Base-by-base conservation (phyloP, 1,140 invertebrate genomes). In the Zaprionus africanus region DNA sequence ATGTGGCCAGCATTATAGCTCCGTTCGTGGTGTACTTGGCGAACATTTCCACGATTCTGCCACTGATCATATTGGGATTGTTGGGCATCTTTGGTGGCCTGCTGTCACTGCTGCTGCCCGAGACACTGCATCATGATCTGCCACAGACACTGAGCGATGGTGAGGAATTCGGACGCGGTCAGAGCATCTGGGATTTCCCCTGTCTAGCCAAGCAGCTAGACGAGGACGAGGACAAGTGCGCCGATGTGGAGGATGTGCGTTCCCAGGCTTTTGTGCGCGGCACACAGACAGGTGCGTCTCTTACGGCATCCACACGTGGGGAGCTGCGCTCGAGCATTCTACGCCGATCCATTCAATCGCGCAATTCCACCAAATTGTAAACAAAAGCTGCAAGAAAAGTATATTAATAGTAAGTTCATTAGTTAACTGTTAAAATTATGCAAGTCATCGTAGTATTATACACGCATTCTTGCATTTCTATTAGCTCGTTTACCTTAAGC, bases 141-240 rank as follows among this genome's bases (percentile, higher is more conserved):
- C 97, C 97, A 0, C 96, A 97, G 82, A 97, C 96, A 0, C 90
- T 98, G 1, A 95, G 95, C 63, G 97, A 98, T 87, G 97, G 97
- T 9, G 97, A 98, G 93, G 94, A 96, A 76, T 98, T 98, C 84
- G 97, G 97, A 36, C 95, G 94, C 51, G 94, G 96, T 66, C 96
- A 97, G 85, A 95, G 94, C 78, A 95, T 97, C 73, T 96, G 96
- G 94, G 96, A 97, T 68, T 95, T 96, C 75, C 97, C 96, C 41
- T 97, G 96, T 81, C 93, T 95, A 67, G 93, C 94, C 62, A 90
- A 92, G 5, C 76, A 91, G 65, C 69, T 86, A 60, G 57, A 92
- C 82, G 34, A 81, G 60, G 64, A 92, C 4, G 81, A 81, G 2
- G 53, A 73, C 7, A 56, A 90, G 78, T 68, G 83, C 26, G 38